Conservation (phyloP, 2,113 vertebrate genomes). For the Edolisoma coerulescens region DNA sequence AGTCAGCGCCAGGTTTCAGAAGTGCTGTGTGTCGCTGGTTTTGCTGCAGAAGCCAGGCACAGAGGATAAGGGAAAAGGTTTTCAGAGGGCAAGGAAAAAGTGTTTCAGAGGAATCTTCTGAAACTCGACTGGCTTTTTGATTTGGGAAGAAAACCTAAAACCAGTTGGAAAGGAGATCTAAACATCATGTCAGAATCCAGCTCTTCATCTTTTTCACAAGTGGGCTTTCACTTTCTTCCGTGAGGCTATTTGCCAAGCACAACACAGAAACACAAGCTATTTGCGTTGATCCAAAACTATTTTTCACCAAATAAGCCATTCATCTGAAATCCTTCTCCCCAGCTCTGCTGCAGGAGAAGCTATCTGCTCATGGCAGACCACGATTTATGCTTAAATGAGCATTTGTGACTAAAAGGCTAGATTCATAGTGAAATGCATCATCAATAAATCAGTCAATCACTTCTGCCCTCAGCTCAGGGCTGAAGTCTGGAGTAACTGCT, state of each 20-base stretch:
- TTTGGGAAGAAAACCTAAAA: conserved; percentile 21
- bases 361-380: neutral
- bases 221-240: conserved; percentile 25
- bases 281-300: neutral
- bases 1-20: neutral
- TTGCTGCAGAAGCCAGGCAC: neutral
- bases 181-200: neutral
- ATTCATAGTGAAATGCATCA: conserved; percentile 36
- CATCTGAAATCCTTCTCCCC: conserved; percentile 7
- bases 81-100: neutral
- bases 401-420: neutral
- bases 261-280: conserved; percentile 24
- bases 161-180: conserved; percentile 21
- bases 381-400: conserved; percentile 38
- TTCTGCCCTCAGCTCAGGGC: neutral
- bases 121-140: neutral
- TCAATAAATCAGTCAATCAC: conserved; percentile 57
- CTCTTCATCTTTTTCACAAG: conserved; percentile 28
- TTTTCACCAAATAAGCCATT: conserved; percentile 26
- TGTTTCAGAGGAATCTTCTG: neutral
- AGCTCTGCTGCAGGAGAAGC: neutral
- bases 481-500: conserved; percentile 11
- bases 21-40: neutral
- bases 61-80: neutral
- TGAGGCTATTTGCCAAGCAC: conserved; percentile 14